Base-by-base conservation (phyloP, 2,888 invertebrate species). In the Petrolisthes manimaculis region DNA sequence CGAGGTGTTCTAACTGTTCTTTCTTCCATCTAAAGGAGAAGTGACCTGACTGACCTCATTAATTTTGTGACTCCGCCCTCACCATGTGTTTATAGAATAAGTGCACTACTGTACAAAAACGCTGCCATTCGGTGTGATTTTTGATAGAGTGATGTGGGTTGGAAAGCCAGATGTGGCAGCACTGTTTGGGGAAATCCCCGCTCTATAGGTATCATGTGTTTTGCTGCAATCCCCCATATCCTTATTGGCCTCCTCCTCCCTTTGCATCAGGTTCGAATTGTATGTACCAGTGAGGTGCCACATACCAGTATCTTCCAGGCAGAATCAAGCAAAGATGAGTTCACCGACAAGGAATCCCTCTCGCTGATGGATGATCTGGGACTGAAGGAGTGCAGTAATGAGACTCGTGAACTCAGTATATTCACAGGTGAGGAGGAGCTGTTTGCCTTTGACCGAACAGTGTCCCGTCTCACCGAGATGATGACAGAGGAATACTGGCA, bases 401-500 rank as follows among this genome's bases (percentile, higher is more conserved):
- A 83, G 24, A 88, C 91, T 1, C 84, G 86, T n/a, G 71, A 51
- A 21, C 86, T 98, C 4, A 98, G 96, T 92, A 96, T 99, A 92
- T 99, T 99, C 92, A 98, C 98, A 0, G 99, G 99, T 0, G 97
- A 98, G 93, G 99, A 99, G 93, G 99, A 99, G 94, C 94, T 98
- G 92, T 99, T 99, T 93, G 99, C 99, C 0, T 98, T 97, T 93
- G 98, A 98, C 92, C 95, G 99, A 87, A 98, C 99, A 51, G 93
- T 98, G 54, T 99, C 99, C 0, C 94, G 99, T 91, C 95, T 99
- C 67, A 95, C 96, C 91, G 98, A 99, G 94, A 99, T 99, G 99
- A 98, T 98, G 93, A 97, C 97, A 0, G 95, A 96, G 86, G 96
- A 96, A 91, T 99, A 99, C 93, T 99, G 99, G 99, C 95, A 96